Conservation (phyloP, 2,113 vertebrate genomes). For the Dicerorhinus sumatrensis region DNA sequence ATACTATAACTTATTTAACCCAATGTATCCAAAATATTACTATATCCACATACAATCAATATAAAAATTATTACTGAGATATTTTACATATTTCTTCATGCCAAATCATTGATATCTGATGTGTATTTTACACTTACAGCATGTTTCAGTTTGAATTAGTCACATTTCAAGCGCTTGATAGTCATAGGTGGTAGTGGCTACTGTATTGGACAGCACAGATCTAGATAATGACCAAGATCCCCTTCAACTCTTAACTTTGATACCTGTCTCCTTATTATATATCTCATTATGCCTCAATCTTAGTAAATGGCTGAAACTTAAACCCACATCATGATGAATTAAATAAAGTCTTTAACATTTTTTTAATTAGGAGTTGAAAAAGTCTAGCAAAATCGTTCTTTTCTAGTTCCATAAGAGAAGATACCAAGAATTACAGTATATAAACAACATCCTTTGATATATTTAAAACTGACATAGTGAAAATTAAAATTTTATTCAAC, state of each 20-base stretch:
- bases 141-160: neutral
- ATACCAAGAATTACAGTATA: neutral
- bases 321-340: neutral
- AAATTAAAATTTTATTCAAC: conserved; percentile 56
- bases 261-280: neutral
- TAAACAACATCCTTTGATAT: conserved; percentile 36
- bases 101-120: neutral
- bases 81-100: neutral
- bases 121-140: neutral
- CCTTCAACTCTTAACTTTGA: neutral
- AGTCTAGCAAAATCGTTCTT: neutral
- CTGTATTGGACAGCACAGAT: neutral
- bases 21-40: neutral
- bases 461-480: conserved; percentile 31
- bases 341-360: neutral
- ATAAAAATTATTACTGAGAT: neutral
- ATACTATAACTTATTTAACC: neutral
- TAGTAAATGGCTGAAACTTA: neutral
- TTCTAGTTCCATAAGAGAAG: neutral
- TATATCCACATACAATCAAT: neutral
- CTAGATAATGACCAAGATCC: neutral
- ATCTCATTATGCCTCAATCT: neutral
- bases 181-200: neutral
- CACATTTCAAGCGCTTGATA: neutral
- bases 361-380: neutral